Evolutionary conservation across 2,797 vertebrate species (phyloP).

Genomic region (Peromyscus nudipes): DNA sequence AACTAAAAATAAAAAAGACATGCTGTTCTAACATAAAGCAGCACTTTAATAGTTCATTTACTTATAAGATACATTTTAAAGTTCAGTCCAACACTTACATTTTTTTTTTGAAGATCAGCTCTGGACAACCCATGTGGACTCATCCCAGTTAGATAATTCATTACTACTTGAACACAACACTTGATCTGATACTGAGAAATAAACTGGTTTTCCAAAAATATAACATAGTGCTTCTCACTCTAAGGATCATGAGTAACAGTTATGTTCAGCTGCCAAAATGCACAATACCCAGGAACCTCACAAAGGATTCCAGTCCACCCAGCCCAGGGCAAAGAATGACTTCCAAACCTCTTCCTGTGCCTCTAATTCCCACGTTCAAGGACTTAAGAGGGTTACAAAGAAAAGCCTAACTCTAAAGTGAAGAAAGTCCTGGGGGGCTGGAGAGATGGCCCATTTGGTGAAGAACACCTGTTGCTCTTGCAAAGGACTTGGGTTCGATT

Average conservation of each 20-base stretch:
- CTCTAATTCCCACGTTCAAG: slow-evolving; percentile 60
- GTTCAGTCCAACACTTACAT: slow-evolving; percentile 73
- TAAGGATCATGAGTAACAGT: slow-evolving; percentile 79
- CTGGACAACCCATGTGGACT: slow-evolving; percentile 74
- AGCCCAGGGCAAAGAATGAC: slow-evolving; percentile 53
- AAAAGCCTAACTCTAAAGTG: slow-evolving; percentile 27
- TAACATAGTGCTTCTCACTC: slow-evolving; percentile 79
- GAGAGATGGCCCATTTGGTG: background rate
- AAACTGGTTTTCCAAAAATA: slow-evolving; percentile 88
- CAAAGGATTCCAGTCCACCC: slow-evolving; percentile 55
- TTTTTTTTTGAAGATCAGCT: slow-evolving; percentile 77
- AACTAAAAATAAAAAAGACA: background rate
- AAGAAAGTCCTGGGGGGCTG: background rate
- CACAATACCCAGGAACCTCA: slow-evolving; percentile 71
- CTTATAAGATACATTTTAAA: slow-evolving; percentile 66
- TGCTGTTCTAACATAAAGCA: slow-evolving; percentile 65
- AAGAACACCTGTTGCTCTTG: background rate
- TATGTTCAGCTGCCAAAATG: slow-evolving; percentile 75
- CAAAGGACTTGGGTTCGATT: background rate
- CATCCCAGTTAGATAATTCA: slow-evolving; percentile 77
- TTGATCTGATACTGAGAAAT: slow-evolving; percentile 83
- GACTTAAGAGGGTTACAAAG: background rate
- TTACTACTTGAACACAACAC: slow-evolving; percentile 81
- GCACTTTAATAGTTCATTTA: slow-evolving; percentile 72
- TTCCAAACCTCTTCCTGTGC: slow-evolving; percentile 59